Evolutionary conservation across 2,888 invertebrate species (phyloP).

Genomic region (Scelioninae gen. 2): DNA sequence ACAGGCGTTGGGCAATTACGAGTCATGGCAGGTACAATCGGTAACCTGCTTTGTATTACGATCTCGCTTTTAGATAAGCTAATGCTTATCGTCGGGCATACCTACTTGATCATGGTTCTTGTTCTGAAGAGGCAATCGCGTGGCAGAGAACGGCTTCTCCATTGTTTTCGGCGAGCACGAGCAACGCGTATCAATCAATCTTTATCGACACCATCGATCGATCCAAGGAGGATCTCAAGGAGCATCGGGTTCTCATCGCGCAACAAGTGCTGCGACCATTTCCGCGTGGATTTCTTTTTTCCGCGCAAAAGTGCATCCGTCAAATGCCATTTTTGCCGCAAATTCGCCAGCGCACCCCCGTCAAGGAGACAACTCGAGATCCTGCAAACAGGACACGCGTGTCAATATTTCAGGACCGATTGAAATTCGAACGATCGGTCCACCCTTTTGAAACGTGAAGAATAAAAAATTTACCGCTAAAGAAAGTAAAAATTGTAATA

Average conservation of each 20-base stretch:
- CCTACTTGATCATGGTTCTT: slow-evolving; percentile 42
- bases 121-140: slow-evolving; percentile 55
- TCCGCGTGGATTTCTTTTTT: slow-evolving; percentile 25
- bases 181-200: slow-evolving; percentile 59
- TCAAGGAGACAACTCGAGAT: background rate
- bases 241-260: slow-evolving; percentile 43
- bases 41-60: slow-evolving; percentile 56
- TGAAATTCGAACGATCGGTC: no score
- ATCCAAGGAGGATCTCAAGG: slow-evolving; percentile 36
- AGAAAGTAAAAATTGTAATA: no score
- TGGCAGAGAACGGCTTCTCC: slow-evolving; percentile 42
- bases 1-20: slow-evolving; percentile 56
- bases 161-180: slow-evolving; percentile 58
- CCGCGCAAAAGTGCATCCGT: slow-evolving; percentile 20
- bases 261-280: slow-evolving; percentile 42
- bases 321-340: slow-evolving; percentile 6
- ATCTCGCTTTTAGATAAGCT: slow-evolving; percentile 55
- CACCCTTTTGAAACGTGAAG: no score
- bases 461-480: no score
- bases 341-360: no score
- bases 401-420: background rate
- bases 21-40: slow-evolving; percentile 60
- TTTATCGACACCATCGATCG: slow-evolving; percentile 55
- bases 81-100: slow-evolving; percentile 57
- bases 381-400: no score